These are phyloP conservation scores for Bemisia tabaci DNA, from an alignment of 1,140 invertebrate genomes.

Conservation along the genomic window DNA sequence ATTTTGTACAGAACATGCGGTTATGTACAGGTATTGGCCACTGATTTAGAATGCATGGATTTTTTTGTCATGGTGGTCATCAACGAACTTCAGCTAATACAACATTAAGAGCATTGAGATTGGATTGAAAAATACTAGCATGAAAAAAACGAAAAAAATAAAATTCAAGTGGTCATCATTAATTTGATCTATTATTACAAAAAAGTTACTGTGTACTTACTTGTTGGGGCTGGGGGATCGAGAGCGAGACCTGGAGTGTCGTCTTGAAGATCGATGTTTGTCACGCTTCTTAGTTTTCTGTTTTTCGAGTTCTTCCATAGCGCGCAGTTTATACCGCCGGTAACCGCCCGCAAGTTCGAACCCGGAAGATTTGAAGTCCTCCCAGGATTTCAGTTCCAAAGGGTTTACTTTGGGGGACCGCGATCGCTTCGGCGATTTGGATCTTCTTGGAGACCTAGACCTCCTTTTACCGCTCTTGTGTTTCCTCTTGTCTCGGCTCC, in stretches of 20 bases:
- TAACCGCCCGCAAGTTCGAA: slow-evolving; percentile 14
- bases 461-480: slow-evolving; percentile 10
- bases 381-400: slow-evolving; percentile 12
- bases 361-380: slow-evolving; percentile 15
- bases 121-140: too few species aligned
- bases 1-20: too few species aligned
- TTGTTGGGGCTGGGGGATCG: slow-evolving; percentile 1
- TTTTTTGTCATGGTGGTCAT: too few species aligned
- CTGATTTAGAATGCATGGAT: too few species aligned
- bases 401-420: not conserved
- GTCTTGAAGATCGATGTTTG: slow-evolving; percentile 1
- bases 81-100: too few species aligned
- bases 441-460: not conserved
- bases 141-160: too few species aligned
- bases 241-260: not conserved
- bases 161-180: too few species aligned
- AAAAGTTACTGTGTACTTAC: too few species aligned
- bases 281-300: not conserved
- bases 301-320: slow-evolving; percentile 3
- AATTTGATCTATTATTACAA: too few species aligned
- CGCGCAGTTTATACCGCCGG: slow-evolving; percentile 12
- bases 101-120: too few species aligned
- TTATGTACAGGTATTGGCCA: too few species aligned
- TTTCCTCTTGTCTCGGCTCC: slow-evolving; percentile 9
- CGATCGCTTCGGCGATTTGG: slow-evolving; percentile 4